phyloP scores from a whole-genome alignment of 1,140 invertebrate genomes.

The Drosophila seguyi region DNA sequence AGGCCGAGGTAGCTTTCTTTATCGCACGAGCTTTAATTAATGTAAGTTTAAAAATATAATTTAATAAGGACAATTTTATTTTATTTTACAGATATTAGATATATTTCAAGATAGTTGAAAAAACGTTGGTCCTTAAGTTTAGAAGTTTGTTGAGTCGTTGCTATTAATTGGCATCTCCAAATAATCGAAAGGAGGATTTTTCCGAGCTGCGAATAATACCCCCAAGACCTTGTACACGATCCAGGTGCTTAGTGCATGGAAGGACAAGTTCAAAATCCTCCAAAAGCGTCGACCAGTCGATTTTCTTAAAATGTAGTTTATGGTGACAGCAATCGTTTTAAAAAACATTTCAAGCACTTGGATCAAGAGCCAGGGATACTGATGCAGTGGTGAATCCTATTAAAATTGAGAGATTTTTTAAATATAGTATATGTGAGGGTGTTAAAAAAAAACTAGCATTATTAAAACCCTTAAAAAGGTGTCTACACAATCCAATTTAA shows the following conservation, averaged over 20 bases:
- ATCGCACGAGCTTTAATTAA: constrained; percentile 89
- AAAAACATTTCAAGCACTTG: accelerated
- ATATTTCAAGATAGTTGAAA: too few relatives aligned
- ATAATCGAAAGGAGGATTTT: too few relatives aligned
- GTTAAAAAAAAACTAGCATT: not conserved
- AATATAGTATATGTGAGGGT: not conserved
- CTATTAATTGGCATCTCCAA: not conserved
- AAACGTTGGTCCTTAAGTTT: too few relatives aligned
- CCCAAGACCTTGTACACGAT: not conserved
- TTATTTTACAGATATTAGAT: too few relatives aligned
- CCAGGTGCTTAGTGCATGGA: not conserved
- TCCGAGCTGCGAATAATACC: not conserved
- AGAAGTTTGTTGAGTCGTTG: too few relatives aligned
- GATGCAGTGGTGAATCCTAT: constrained; percentile 15
- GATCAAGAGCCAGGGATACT: constrained; percentile 6
- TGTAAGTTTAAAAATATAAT: constrained; percentile 86
- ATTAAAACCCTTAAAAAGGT: not conserved
- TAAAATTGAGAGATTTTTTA: not conserved
- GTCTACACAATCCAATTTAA: too few relatives aligned
- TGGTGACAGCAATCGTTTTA: not conserved
- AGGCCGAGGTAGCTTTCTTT: constrained; percentile 90
- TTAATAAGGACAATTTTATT: too few relatives aligned
- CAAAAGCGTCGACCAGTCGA: not conserved
- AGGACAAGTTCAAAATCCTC: not conserved
- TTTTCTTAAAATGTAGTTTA: not conserved